Conservation (phyloP, 2,113 vertebrate genomes). For the Thunnus maccoyii region DNA sequence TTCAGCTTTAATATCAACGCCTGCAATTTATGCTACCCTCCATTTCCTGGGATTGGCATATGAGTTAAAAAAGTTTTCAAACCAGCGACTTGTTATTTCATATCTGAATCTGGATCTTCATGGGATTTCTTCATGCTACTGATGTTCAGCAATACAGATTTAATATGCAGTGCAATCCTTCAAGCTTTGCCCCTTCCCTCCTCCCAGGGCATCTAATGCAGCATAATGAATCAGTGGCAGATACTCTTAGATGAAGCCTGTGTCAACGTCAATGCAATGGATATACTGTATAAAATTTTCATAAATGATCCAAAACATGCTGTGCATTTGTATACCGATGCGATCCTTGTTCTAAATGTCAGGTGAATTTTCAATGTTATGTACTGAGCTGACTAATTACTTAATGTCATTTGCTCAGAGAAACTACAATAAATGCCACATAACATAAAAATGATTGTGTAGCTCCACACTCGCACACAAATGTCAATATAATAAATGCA, state of each 20-base stretch:
- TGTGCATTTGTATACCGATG: slow-evolving; percentile 24
- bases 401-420: slow-evolving; percentile 35
- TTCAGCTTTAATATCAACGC: neutral
- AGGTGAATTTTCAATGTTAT: slow-evolving; percentile 33
- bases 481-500: slow-evolving; percentile 51
- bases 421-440: slow-evolving; percentile 24
- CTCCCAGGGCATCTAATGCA: slow-evolving; percentile 68
- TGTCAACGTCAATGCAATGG: slow-evolving; percentile 58
- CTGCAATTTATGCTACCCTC: slow-evolving; percentile 1
- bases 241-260: slow-evolving; percentile 55
- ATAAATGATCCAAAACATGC: slow-evolving; percentile 52
- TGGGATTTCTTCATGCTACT: slow-evolving; percentile 63
- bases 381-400: slow-evolving; percentile 35
- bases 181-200: slow-evolving; percentile 66
- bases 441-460: slow-evolving; percentile 21
- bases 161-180: slow-evolving; percentile 75
- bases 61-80: slow-evolving; percentile 28
- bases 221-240: slow-evolving; percentile 74
- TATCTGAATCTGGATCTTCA: slow-evolving; percentile 60
- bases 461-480: slow-evolving; percentile 22
- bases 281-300: slow-evolving; percentile 38
- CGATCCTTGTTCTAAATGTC: slow-evolving; percentile 52
- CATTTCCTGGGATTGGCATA: slow-evolving; percentile 10
- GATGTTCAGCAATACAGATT: slow-evolving; percentile 67
- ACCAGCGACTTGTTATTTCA: slow-evolving; percentile 44